Conservation (phyloP, 2,113 vertebrate genomes). For the Terrapene triunguis region DNA sequence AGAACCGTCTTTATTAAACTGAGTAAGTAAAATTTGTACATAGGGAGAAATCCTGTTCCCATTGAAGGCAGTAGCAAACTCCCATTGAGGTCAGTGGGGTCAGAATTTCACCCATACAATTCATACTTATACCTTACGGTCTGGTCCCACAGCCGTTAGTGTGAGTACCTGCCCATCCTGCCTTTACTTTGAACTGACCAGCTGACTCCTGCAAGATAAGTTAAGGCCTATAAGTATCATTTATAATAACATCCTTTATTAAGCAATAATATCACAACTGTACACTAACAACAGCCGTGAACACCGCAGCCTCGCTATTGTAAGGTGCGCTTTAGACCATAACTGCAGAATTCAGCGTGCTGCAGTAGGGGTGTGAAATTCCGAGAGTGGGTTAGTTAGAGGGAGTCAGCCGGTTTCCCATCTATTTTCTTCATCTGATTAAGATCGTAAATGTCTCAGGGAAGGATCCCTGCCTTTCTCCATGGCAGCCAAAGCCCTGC, state of each 20-base stretch:
- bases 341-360: background rate
- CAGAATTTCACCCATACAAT: background rate
- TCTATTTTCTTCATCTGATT: background rate
- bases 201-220: background rate
- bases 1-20: background rate
- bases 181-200: background rate
- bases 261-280: background rate
- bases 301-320: background rate
- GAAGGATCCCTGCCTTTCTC: background rate
- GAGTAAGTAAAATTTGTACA: background rate
- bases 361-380: background rate
- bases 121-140: background rate
- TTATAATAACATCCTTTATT: background rate
- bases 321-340: background rate
- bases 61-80: background rate
- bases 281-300: background rate
- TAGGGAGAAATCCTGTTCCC: background rate
- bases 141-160: background rate
- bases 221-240: background rate
- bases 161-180: background rate
- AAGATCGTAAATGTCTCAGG: background rate
- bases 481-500: background rate
- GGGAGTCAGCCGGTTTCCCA: background rate
- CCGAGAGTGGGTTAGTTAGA: background rate
- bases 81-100: background rate